Percentiles rank a stretch among this genome's conserved stretches.
phyloP scores from a whole-genome alignment of 2,888 invertebrate species.

The Acleris emargana region DNA sequence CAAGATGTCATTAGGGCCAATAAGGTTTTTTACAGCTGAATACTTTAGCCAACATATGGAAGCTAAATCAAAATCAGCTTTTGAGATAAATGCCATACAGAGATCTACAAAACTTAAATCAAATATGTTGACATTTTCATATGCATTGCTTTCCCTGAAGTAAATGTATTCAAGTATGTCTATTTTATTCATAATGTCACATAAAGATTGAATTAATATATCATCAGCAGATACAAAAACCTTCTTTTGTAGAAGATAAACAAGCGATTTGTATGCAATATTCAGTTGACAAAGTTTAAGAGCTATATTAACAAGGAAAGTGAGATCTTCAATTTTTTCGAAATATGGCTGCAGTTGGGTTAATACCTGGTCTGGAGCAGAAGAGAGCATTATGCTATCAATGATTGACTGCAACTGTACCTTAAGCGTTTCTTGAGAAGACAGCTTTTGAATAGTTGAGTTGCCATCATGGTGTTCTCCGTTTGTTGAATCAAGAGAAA shows the following conservation, averaged over 20 bases:
- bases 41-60: conserved; percentile 78
- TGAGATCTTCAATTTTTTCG: conserved; percentile 63
- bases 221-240: conserved; percentile 52
- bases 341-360: conserved; percentile 58
- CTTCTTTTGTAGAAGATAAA: conserved; percentile 67
- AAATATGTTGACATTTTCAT: conserved; percentile 62
- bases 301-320: conserved; percentile 56
- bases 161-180: conserved; percentile 73
- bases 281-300: conserved; percentile 60
- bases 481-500: conserved; percentile 38
- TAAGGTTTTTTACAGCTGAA: conserved; percentile 57
- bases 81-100: conserved; percentile 65
- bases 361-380: conserved; percentile 52
- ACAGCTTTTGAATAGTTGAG: conserved; percentile 44
- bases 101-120: conserved; percentile 62
- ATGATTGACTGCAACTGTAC: conserved; percentile 54
- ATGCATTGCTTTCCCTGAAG: conserved; percentile 64
- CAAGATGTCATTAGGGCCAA: conserved; percentile 58
- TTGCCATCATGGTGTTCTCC: conserved; percentile 42
- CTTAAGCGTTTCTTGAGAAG: conserved; percentile 65
- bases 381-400: conserved; percentile 46
- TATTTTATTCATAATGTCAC: conserved; percentile 67
- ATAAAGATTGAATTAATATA: conserved; percentile 49
- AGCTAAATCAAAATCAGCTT: conserved; percentile 74
- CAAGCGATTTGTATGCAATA: conserved; percentile 59